Conservation (phyloP, 2,113 vertebrate species). For the Poeciliopsis occidentalis region DNA sequence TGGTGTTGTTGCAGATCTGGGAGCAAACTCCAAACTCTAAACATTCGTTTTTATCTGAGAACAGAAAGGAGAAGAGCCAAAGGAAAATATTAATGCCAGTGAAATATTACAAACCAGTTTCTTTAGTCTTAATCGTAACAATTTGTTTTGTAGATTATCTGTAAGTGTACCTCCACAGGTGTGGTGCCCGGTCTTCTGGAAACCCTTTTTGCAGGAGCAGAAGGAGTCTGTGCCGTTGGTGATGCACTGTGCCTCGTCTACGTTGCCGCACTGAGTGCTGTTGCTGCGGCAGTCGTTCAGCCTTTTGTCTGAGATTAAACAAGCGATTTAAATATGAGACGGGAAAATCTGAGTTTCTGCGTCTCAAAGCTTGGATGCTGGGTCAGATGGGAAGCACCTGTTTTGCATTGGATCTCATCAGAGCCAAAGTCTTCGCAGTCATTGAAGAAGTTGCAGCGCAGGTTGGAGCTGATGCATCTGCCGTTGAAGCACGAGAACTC, state of each 20-base stretch:
- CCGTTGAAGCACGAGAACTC: conserved; percentile 88
- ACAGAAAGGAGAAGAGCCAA: neutral
- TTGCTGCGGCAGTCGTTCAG: conserved; percentile 88
- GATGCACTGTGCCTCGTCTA: conserved; percentile 87
- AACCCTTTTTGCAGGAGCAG: conserved; percentile 91
- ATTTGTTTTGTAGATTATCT: neutral
- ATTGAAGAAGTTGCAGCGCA: conserved; percentile 93
- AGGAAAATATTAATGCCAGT: neutral
- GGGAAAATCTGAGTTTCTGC: neutral
- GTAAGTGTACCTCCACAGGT: conserved; percentile 87
- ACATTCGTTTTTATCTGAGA: conserved; percentile 92
- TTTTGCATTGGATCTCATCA: conserved; percentile 84
- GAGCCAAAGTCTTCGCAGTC: conserved; percentile 95
- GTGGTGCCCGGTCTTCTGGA: conserved; percentile 86
- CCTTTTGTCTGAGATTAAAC: conserved; percentile 79
- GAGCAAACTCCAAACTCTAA: conserved; percentile 90
- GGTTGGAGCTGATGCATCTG: conserved; percentile 87
- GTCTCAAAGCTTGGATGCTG: neutral
- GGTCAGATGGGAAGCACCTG: conserved; percentile 43
- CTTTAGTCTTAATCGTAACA: neutral
- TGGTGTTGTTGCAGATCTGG: conserved; percentile 97
- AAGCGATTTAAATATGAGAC: neutral
- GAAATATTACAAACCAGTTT: neutral
- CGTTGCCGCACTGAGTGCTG: conserved; percentile 86
- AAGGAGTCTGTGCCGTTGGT: conserved; percentile 83